Base-by-base conservation (phyloP, 1,140 invertebrate genomes). In the Pseudomyrmex concolor region DNA sequence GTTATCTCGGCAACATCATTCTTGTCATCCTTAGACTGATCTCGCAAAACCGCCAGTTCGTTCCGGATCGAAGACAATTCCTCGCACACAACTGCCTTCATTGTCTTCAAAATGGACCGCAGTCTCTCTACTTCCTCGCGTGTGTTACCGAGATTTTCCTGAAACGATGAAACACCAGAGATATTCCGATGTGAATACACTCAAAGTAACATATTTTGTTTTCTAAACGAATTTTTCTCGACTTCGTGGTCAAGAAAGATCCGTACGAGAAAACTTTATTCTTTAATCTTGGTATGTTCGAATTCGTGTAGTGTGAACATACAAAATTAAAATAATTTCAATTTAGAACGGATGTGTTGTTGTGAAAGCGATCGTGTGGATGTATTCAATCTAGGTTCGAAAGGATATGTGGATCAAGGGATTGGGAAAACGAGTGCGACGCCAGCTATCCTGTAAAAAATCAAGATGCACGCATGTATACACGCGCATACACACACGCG, bases 11-110 rank as follows among this genome's bases (percentile, higher is more conserved):
- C 91, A 2, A 96, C 88, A 54, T 92, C 94, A 10, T 92, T 91
- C 72, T 95, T 95, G 68, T 96, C 95, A 7, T 93, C 88, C 0
- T 92, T 86, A 1, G 95, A 90, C 22, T 95, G 94, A 12, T 93
- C 90, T 89, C 95, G 96, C 54, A 97, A 90, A 45, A 94, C 94
- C 3, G 91, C 84, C 66, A 97, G 87, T 91, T 97, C 96, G 15
- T 95, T 93, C 67, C 95, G 95, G n/a, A 97, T 94, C 54, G 95
- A 92, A 34, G 92, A 87, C 57, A 96, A 92, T 54, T 96, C 94
- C 34, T 96, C 94, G 70, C 43, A 84, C 7, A 92, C 88, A 0
- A 93, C 77, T 2, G 50, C 72, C 68, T 93, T 93, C 86, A 93
- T 88, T 7, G 89, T 92, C 43, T 88, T 87, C 60, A 94, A 62